Evolutionary conservation across 2,888 invertebrate genomes (phyloP), one percentile per base, ranked within the genome.

Genomic region (Taenaris catops): DNA sequence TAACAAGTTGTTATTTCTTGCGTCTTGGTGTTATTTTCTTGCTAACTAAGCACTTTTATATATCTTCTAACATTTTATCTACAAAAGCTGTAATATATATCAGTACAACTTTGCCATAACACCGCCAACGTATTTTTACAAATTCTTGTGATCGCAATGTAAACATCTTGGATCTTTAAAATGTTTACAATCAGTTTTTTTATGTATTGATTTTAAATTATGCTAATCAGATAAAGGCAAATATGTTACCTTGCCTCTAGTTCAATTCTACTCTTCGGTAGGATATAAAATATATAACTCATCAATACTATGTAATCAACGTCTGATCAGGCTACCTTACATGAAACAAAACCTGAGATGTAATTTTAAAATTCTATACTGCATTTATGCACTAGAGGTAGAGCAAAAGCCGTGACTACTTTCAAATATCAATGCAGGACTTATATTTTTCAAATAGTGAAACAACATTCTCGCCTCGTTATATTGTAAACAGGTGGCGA

Each of bases 401-500:
- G 44, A 44, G 44, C 44, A 34, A 37, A 43, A 44, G 44, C 44
- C 34, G 34, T 44, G 41, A 31, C 44, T 44, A 44, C 44, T 34
- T 25, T 37, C 31, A 37, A 36, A 43, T 38, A 38, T 41, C 26
- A 25, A 44, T 41, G 37, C 44, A 41, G 37, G 41, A 34, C 34
- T 40, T 23, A 16, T 46, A 34, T 29, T 36, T 23, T 20, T 32
- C 27, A 26, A n/a, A 38, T 41, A 43, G 21, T 34, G 29, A 27
- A 21, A 21, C 16, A 31, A 21, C 29, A 25, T 35, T 40, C 25
- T 33, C 46, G 47, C 46, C 47, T 42, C 40, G 33, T 41, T 34
- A 25, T 43, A 32, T 38, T 34, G 34, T 40, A 46, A 35, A 40
- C 35, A 46, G 40, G 49, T 49, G 53, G 53, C 58, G 60, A 78